phyloP scores from a whole-genome alignment of 2,113 vertebrate species.

The Pseudolaguvia tuberculata region DNA sequence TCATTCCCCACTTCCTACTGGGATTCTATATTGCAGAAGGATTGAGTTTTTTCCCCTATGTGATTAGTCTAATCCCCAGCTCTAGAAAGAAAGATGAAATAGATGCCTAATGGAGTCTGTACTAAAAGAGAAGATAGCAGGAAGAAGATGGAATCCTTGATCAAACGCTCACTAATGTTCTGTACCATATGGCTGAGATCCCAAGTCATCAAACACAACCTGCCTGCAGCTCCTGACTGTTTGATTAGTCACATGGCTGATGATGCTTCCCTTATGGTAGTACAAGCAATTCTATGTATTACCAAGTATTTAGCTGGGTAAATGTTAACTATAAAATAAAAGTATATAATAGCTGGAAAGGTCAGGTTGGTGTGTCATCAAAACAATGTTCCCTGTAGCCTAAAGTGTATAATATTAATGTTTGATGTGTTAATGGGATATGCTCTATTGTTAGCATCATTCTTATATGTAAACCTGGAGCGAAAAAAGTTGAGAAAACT shows the following conservation, averaged over 20 bases:
- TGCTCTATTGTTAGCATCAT: not conserved
- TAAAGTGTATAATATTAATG: not conserved
- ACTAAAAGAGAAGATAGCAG: conserved; percentile 41
- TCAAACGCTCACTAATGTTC: conserved; percentile 7
- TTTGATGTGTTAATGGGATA: not conserved
- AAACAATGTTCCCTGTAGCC: not conserved
- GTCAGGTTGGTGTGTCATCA: conserved; percentile 10
- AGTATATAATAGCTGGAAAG: not conserved
- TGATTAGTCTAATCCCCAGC: conserved; percentile 56
- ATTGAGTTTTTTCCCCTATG: conserved; percentile 56
- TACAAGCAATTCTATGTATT: not conserved
- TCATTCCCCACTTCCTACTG: conserved; percentile 1
- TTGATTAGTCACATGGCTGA: conserved; percentile 35
- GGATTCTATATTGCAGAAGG: conserved; percentile 49
- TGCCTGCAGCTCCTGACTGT: conserved; percentile 20
- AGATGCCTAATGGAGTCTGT: conserved; percentile 39
- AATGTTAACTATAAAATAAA: not conserved
- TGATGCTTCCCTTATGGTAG: not conserved
- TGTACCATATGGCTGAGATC: conserved; percentile 21
- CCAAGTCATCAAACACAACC: conserved; percentile 32
- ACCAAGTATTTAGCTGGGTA: not conserved
- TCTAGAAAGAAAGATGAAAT: conserved; percentile 47
- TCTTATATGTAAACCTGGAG: too few relatives aligned
- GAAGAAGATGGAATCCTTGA: conserved; percentile 14
- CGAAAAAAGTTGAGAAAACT: too few relatives aligned